A percentile compares a stretch with the other conserved stretches of the same genome.
Evolutionary conservation across 2,797 vertebrate genomes (phyloP).

Genomic region (Melanotaenia nigrans): DNA sequence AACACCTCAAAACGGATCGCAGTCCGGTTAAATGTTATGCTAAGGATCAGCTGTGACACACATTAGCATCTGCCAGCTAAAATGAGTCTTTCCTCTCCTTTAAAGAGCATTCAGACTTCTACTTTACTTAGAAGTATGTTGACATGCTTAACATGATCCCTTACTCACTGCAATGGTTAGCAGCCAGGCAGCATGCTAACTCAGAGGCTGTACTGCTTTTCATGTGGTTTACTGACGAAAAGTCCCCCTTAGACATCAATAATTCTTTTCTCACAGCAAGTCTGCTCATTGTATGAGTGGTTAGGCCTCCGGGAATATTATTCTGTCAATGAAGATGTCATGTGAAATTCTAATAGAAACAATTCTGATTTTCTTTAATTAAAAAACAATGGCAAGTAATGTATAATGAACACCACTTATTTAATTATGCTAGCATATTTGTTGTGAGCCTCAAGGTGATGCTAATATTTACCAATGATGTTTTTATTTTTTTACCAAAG

Average conservation of each 20-base stretch:
- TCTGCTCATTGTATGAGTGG: constrained; percentile 38
- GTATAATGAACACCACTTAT: constrained; percentile 16
- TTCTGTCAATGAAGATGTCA: constrained; percentile 34
- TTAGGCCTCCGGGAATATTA: constrained; percentile 18
- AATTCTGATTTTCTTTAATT: constrained; percentile 22
- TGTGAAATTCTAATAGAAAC: constrained; percentile 6
- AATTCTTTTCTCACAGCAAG: constrained; percentile 15
- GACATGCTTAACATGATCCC: neutral
- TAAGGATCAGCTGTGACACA: neutral
- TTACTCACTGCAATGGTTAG: neutral
- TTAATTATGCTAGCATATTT: neutral
- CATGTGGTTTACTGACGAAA: neutral
- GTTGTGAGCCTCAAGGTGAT: neutral
- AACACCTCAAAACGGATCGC: constrained; percentile 17
- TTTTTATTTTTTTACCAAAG: neutral
- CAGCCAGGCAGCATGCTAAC: constrained; percentile 2
- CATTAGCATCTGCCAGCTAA: constrained; percentile 5
- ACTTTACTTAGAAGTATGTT: neutral
- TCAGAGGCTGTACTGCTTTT: neutral
- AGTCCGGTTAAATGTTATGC: constrained; percentile 3
- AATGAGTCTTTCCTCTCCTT: neutral
- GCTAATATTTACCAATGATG: neutral
- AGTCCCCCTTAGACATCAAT: constrained; percentile 26
- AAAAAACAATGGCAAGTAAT: constrained; percentile 21
- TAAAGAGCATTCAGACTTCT: constrained; percentile 1